Evolutionary conservation across 2,113 vertebrate species (phyloP).

Genomic region (Nycticryphes semicollaris): DNA sequence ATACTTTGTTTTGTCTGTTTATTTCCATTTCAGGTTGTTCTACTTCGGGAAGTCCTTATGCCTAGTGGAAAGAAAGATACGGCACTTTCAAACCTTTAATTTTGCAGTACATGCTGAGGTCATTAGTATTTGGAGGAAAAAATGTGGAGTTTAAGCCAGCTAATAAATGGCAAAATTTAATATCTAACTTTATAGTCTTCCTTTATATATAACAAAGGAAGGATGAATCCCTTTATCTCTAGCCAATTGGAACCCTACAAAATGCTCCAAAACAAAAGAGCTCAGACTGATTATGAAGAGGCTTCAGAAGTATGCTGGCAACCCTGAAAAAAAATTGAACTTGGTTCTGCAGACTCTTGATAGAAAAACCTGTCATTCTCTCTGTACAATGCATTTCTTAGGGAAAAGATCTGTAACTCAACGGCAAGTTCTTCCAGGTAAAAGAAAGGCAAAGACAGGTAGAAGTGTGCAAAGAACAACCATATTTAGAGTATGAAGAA

Average conservation of each 20-base stretch:
- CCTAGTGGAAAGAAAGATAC: background rate
- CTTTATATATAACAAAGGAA: conserved; percentile 1
- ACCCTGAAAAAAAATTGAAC: background rate
- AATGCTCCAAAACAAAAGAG: background rate
- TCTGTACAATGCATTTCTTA: background rate
- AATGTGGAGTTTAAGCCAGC: background rate
- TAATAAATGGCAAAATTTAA: background rate
- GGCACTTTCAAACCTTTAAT: background rate
- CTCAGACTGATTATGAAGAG: background rate
- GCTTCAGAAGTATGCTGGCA: background rate
- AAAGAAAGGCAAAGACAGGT: background rate
- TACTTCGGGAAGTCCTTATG: background rate
- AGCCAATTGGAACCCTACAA: background rate
- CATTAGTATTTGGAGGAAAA: background rate
- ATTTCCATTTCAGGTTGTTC: background rate
- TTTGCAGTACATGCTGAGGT: background rate
- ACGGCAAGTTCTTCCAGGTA: background rate
- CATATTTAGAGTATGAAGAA: background rate
- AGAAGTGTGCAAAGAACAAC: background rate
- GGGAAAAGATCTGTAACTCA: background rate
- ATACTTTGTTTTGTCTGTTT: background rate
- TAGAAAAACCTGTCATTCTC: background rate
- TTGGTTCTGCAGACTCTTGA: background rate
- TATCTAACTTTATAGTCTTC: background rate
- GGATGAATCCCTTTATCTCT: background rate